Conservation (phyloP, 2,113 vertebrate species). For the Muscicapa adusta region DNA sequence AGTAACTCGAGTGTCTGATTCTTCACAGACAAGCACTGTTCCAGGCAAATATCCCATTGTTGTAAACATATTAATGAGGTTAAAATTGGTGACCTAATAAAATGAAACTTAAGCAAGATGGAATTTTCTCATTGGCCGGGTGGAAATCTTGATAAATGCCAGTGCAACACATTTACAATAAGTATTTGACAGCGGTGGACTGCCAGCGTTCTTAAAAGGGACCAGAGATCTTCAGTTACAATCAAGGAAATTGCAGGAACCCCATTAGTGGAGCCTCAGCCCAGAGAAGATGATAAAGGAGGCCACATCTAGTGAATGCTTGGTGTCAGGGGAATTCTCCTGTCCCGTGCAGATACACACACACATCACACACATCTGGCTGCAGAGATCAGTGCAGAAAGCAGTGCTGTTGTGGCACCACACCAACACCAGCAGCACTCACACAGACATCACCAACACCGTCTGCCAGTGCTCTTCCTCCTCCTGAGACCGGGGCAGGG, state of each 20-base stretch:
- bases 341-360: rapidly evolving
- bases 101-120: not conserved
- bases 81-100: not conserved
- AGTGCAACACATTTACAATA: not conserved
- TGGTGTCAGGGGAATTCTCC: not conserved
- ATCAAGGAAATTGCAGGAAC: not conserved
- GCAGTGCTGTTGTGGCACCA: not conserved
- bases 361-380: not conserved
- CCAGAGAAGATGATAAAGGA: not conserved
- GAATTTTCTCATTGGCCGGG: not conserved
- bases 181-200: not conserved
- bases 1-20: not conserved
- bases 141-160: not conserved
- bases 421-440: not conserved
- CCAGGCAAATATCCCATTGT: not conserved
- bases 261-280: not conserved
- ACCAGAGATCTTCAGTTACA: not conserved
- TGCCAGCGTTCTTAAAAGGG: not conserved
- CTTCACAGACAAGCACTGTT: not conserved
- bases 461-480: not conserved
- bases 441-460: not conserved
- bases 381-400: not conserved
- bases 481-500: not conserved
- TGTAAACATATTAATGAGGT: not conserved
- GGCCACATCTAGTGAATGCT: not conserved